A percentile compares a stretch with the other conserved stretches of the same genome.
Evolutionary conservation across 2,113 vertebrate species (phyloP).

Genomic region (Craseonycteris thonglongyai): DNA sequence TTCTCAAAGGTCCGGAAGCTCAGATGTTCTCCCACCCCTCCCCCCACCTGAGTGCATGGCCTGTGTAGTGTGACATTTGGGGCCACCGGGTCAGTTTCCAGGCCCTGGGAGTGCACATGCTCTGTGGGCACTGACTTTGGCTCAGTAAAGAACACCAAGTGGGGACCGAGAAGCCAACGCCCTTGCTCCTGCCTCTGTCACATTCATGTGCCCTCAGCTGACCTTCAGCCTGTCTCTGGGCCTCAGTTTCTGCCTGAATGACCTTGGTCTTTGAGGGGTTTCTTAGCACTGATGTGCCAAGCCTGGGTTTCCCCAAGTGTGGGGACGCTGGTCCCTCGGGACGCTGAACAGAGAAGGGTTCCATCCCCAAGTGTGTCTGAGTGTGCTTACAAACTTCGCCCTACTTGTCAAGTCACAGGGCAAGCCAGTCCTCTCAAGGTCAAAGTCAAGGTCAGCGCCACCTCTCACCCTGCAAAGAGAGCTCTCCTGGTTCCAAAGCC

Average conservation of each 20-base stretch:
- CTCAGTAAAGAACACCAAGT: background rate
- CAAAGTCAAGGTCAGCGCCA: background rate
- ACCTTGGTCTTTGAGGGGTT: background rate
- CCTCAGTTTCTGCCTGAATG: background rate
- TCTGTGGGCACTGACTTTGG: background rate
- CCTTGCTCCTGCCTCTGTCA: background rate
- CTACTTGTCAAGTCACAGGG: accelerated
- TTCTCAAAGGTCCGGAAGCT: background rate
- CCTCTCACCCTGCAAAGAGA: too few species aligned
- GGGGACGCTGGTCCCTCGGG: background rate
- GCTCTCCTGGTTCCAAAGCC: background rate
- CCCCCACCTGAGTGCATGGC: accelerated
- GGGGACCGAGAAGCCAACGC: background rate
- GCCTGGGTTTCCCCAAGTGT: background rate
- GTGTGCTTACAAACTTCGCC: accelerated
- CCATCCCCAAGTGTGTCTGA: background rate
- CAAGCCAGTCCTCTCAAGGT: background rate
- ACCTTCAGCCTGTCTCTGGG: background rate
- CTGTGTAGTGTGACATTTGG: background rate
- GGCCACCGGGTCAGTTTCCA: slow-evolving; percentile 27
- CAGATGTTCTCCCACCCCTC: background rate
- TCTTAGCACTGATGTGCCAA: too few species aligned
- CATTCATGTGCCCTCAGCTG: accelerated
- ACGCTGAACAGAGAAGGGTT: background rate
- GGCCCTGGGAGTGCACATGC: background rate